phyloP scores from a whole-genome alignment of 2,113 vertebrate species.

The Anarrhichthys ocellatus region DNA sequence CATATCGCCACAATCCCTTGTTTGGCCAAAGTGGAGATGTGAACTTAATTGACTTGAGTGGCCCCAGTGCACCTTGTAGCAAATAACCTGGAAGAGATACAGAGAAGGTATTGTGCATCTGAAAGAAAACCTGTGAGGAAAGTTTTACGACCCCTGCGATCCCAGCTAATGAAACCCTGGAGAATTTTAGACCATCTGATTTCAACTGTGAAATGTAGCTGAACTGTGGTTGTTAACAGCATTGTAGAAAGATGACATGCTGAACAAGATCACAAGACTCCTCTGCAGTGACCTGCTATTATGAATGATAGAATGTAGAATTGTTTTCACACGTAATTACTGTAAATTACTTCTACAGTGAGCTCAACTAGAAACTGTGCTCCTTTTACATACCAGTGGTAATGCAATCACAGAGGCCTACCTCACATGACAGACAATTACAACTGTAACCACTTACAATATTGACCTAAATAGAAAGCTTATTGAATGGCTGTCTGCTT shows the following conservation, averaged over 20 bases:
- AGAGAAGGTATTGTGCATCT: slow-evolving; percentile 75
- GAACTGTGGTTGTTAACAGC: slow-evolving; percentile 23
- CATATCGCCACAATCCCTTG: slow-evolving; percentile 89
- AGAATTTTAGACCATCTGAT: slow-evolving; percentile 58
- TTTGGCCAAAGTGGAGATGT: slow-evolving; percentile 96
- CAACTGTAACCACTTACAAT: slow-evolving; percentile 22
- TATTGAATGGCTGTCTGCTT: slow-evolving; percentile 1
- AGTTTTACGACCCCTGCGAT: slow-evolving; percentile 36
- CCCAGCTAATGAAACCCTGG: slow-evolving; percentile 64
- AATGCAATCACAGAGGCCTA: slow-evolving; percentile 24
- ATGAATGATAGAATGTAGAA: background rate
- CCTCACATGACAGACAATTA: slow-evolving; percentile 36
- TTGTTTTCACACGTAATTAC: slow-evolving; percentile 8
- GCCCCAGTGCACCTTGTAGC: slow-evolving; percentile 79
- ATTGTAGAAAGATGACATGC: slow-evolving; percentile 10
- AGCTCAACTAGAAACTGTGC: background rate
- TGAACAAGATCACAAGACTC: slow-evolving; percentile 22
- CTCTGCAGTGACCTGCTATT: background rate
- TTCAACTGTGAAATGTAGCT: slow-evolving; percentile 23
- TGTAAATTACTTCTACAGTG: background rate
- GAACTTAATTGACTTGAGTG: slow-evolving; percentile 98
- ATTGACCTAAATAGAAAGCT: slow-evolving; percentile 15
- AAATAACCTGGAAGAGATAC: slow-evolving; percentile 76
- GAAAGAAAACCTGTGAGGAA: slow-evolving; percentile 63
- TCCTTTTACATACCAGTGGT: slow-evolving; percentile 12